Percentiles rank a stretch among this genome's conserved stretches.
phyloP scores from a whole-genome alignment of 2,888 invertebrate species.

The Chrysotoxum bicinctum region DNA sequence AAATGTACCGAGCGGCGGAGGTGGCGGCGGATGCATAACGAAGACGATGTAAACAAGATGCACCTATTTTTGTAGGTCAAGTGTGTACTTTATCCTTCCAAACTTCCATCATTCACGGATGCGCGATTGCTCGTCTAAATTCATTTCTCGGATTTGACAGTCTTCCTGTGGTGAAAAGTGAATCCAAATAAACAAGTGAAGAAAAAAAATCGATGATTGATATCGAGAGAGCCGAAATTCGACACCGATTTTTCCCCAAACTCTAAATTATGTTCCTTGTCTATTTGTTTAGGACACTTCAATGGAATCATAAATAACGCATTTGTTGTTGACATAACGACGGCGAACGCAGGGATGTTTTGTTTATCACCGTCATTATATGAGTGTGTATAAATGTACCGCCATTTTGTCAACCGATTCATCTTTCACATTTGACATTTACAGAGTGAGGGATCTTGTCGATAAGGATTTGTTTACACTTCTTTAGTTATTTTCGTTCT shows the following conservation, averaged over 20 bases:
- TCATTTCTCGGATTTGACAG: not conserved
- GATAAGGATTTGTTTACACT: slow-evolving; percentile 51
- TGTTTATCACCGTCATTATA: not conserved
- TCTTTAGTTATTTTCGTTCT: not conserved
- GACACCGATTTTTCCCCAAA: not conserved
- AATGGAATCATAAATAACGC: slow-evolving; percentile 26
- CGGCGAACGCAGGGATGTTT: not conserved
- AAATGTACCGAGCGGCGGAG: not conserved
- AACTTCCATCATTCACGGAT: not conserved
- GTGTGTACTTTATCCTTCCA: slow-evolving; percentile 30
- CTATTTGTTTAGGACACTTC: slow-evolving; percentile 65
- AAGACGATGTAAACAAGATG: not conserved
- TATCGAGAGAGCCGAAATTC: slow-evolving; percentile 24
- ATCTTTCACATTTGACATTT: slow-evolving; percentile 51
- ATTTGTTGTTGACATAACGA: slow-evolving; percentile 26
- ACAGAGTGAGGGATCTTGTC: slow-evolving; percentile 17
- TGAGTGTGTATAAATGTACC: not conserved
- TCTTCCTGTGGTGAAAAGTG: slow-evolving; percentile 57
- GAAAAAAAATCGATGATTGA: slow-evolving; percentile 28
- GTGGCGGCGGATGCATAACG: slow-evolving; percentile 44
- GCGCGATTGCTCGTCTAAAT: not conserved
- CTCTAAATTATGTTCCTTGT: slow-evolving; percentile 7
- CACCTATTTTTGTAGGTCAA: slow-evolving; percentile 57
- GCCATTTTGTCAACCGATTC: slow-evolving; percentile 20
- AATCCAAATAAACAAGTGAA: slow-evolving; percentile 56